Percentiles rank a stretch among this genome's conserved stretches.
Evolutionary conservation across 1,140 invertebrate genomes (phyloP).

Genomic region (Tetramorium alpestre): DNA sequence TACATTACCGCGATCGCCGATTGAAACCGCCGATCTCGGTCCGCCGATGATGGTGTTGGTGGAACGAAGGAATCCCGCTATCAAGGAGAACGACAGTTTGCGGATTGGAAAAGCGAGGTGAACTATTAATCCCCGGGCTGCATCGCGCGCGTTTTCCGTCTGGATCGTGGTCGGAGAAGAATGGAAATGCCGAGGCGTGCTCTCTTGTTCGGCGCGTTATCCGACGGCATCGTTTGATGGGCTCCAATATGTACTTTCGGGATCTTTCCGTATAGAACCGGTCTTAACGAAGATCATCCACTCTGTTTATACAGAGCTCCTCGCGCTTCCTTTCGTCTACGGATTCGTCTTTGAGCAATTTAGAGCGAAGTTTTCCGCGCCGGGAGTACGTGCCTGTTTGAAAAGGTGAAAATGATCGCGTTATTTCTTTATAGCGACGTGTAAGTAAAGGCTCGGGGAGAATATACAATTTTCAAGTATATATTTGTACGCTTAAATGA

Average conservation of each 20-base stretch:
- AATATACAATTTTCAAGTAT: neutral
- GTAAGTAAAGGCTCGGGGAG: neutral
- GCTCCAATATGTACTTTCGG: slow-evolving; percentile 45
- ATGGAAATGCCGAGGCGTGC: neutral
- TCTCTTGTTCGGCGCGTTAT: slow-evolving; percentile 31
- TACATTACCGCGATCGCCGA: slow-evolving; percentile 13
- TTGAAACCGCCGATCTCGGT: slow-evolving; percentile 4
- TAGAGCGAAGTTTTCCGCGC: neutral
- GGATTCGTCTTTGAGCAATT: slow-evolving; percentile 48
- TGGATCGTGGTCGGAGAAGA: neutral
- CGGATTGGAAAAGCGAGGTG: slow-evolving; percentile 47
- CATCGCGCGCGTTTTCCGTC: neutral
- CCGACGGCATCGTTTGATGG: slow-evolving; percentile 25
- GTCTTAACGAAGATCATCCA: slow-evolving; percentile 49
- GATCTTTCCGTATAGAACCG: slow-evolving; percentile 25
- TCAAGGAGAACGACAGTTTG: slow-evolving; percentile 36
- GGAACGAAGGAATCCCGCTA: slow-evolving; percentile 27
- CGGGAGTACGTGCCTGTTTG: neutral
- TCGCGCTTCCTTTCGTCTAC: neutral
- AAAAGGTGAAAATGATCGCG: slow-evolving; percentile 18
- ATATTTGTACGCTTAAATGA: neutral
- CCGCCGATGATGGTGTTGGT: neutral
- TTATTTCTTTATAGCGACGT: neutral
- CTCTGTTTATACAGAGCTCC: slow-evolving; percentile 39
- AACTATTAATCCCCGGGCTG: slow-evolving; percentile 50